Base-by-base conservation (phyloP, 92 coral and sea anemone species). In the Plumapathes pennacea region DNA sequence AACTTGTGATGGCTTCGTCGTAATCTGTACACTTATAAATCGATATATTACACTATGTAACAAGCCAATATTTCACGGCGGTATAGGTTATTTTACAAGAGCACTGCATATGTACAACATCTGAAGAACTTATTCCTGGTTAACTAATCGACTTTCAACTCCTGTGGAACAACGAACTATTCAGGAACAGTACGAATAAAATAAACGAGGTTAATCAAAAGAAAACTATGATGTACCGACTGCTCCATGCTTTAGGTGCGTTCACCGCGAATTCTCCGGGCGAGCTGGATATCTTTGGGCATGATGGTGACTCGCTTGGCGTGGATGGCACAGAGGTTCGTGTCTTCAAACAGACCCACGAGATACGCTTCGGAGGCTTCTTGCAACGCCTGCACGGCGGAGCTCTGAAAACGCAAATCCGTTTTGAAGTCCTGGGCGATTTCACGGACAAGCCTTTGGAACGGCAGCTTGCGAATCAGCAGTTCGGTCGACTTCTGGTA, bases 281-380 rank as follows among this genome's bases (percentile, higher is more conserved):
- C 96, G 19, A 87, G 96, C 26, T 87, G 96, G 31, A 87, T 87
- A 67, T 87, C 95, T 66, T 86, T 86, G 4, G 95, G 95, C 95
- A 86, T 86, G 57, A 86, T 86, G 39, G 95, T 86, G 32, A 86
- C 95, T 44, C 95, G 77, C 47, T 86, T 86, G 51, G 95, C 95
- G 64, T 89, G 97, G 45, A 89, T 89, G 18, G 97, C 97, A 32
- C 97, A 89, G 71, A 89, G 68, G 70, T 89, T 89, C 9, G 97
- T 89, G 60, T 89, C 97, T 50, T 89, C 97, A 70, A 89, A 89
- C 53, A 89, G 66, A 1, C 92, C 97, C 22, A 89, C 97, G 6
- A 89, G 67, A 47, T 86, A 86, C 0, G 95, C 95, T 25, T 86
- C 95, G 61, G 89, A 85, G 0, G 95, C 95, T 48, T 86, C 95